Evolutionary conservation across 2,888 invertebrate species (phyloP).

Genomic region (Cryptosula pallasiana): DNA sequence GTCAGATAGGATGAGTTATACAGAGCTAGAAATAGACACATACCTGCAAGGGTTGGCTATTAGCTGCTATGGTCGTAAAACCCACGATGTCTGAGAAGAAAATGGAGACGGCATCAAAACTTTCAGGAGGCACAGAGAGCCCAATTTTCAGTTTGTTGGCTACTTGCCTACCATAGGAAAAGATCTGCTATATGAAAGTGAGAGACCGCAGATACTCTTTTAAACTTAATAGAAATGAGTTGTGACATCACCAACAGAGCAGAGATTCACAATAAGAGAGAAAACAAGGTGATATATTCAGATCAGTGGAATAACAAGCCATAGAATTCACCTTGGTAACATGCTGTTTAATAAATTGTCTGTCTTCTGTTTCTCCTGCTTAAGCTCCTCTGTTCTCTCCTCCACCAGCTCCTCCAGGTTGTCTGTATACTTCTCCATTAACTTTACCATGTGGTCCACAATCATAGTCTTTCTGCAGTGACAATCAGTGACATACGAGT

Average conservation of each 20-base stretch:
- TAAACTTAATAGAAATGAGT: no score
- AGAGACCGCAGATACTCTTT: no score
- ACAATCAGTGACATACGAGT: background rate
- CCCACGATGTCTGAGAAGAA: slow-evolving; percentile 47
- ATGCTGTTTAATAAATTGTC: slow-evolving; percentile 43
- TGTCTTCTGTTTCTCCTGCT: slow-evolving; percentile 43
- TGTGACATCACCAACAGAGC: no score
- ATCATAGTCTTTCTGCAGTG: slow-evolving; percentile 38
- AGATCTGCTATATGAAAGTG: no score
- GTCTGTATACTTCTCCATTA: slow-evolving; percentile 45
- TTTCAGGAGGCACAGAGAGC: slow-evolving; percentile 41
- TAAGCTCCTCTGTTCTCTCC: slow-evolving; percentile 42
- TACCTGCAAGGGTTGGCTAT: slow-evolving; percentile 43
- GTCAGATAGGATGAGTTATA: no score
- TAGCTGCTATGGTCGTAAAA: slow-evolving; percentile 42
- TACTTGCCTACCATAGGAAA: no score
- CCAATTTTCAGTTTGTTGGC: slow-evolving; percentile 42
- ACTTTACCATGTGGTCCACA: slow-evolving; percentile 48
- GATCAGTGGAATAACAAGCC: background rate
- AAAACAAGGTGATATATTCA: no score
- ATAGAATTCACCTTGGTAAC: slow-evolving; percentile 39
- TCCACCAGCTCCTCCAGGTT: slow-evolving; percentile 45
- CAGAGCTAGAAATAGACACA: no score
- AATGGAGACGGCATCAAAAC: slow-evolving; percentile 43
- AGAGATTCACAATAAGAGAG: no score